These are phyloP conservation scores for Reticulitermes speratus DNA, from an alignment of 1,140 invertebrate genomes.

Conservation along the genomic window DNA sequence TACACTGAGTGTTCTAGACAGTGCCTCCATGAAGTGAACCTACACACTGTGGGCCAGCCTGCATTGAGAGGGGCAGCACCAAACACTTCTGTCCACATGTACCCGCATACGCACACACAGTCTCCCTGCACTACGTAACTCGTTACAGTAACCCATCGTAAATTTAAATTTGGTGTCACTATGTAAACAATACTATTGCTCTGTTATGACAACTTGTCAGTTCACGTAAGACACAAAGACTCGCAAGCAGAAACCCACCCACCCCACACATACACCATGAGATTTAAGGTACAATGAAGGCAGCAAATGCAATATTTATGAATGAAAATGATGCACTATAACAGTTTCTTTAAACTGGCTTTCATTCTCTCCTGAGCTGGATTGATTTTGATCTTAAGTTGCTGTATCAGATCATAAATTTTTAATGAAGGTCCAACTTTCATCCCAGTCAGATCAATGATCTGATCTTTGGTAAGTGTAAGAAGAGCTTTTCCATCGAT, in stretches of 20 bases:
- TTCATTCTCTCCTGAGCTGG: constrained; percentile 44
- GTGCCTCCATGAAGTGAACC: no score
- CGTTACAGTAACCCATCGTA: background rate
- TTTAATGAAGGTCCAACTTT: constrained; percentile 93
- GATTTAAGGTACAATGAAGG: constrained; percentile 14
- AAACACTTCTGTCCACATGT: background rate
- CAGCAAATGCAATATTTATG: background rate
- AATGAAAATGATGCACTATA: constrained; percentile 19
- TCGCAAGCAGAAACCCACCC: background rate
- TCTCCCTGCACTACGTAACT: background rate
- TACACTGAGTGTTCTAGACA: no score
- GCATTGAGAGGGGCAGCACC: no score
- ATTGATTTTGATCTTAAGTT: constrained; percentile 80
- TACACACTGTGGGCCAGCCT: no score
- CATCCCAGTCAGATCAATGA: constrained; percentile 84
- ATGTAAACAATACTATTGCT: background rate
- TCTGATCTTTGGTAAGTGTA: constrained; percentile 82
- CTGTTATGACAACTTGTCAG: background rate
- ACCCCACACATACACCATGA: background rate
- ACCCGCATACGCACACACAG: background rate
- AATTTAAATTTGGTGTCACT: background rate
- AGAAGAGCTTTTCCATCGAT: constrained; percentile 80
- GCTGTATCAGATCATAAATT: constrained; percentile 87
- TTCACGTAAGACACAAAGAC: background rate
- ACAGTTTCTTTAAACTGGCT: constrained; percentile 31